phyloP scores from a whole-genome alignment of 2,113 vertebrate genomes.

The Tricholaema leucomelas region DNA sequence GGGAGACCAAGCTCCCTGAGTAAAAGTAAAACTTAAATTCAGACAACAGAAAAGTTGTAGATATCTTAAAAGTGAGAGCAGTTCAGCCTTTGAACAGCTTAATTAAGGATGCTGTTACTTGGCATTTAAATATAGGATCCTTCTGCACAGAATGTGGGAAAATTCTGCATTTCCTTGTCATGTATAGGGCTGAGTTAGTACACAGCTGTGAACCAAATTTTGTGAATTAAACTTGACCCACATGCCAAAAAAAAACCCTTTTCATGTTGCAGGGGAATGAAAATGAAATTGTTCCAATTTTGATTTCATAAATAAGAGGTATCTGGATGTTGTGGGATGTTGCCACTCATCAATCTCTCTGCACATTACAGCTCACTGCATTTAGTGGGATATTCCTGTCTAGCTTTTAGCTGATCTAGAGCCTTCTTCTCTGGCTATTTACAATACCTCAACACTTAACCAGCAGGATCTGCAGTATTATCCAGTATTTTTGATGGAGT shows the following conservation, averaged over 20 bases:
- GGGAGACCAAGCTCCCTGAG: neutral
- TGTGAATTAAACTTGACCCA: neutral
- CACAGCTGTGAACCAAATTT: neutral
- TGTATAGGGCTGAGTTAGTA: neutral
- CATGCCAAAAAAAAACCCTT: neutral
- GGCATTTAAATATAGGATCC: neutral
- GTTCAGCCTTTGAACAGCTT: neutral
- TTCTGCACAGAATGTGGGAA: neutral
- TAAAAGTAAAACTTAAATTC: neutral
- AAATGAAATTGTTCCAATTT: neutral
- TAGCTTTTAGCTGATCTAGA: neutral
- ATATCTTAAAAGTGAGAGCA: neutral
- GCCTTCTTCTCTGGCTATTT: neutral
- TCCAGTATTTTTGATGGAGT: neutral
- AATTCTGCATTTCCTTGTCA: neutral
- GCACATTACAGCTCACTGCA: neutral
- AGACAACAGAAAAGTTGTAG: neutral
- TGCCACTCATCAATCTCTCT: neutral
- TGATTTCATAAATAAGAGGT: neutral
- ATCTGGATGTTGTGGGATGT: neutral
- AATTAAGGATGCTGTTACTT: neutral
- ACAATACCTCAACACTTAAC: neutral
- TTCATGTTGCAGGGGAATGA: neutral
- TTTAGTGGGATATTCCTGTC: neutral
- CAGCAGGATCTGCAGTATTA: neutral